Percentiles rank a stretch among this genome's conserved stretches.
phyloP scores from a whole-genome alignment of 2,888 invertebrate genomes.

The Morinoia aosen region DNA sequence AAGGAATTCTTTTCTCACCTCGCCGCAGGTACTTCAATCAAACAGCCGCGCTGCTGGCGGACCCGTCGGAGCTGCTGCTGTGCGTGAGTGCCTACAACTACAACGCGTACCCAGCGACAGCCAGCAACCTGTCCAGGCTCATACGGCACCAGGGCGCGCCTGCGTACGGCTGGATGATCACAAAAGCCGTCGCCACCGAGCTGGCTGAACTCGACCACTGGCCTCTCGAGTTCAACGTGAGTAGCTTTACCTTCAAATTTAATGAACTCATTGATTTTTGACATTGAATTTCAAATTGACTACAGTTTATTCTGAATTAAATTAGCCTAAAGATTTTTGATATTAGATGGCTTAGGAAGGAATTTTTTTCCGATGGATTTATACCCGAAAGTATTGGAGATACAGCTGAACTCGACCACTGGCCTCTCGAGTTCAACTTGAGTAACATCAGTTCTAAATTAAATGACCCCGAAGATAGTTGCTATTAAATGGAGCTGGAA shows the following conservation, averaged over 20 bases:
- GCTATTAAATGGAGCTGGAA: neutral
- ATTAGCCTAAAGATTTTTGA: neutral
- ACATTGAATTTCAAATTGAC: too few species aligned
- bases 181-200: slow-evolving; percentile 28
- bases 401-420: too few species aligned
- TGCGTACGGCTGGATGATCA: slow-evolving; percentile 66
- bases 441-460: too few species aligned
- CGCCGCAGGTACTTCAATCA: slow-evolving; percentile 62
- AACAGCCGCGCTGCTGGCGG: slow-evolving; percentile 59
- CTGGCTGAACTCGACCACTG: slow-evolving; percentile 23
- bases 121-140: slow-evolving; percentile 58
- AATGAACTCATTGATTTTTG: too few species aligned
- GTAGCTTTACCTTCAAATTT: neutral
- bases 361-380: too few species aligned
- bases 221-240: slow-evolving; percentile 45
- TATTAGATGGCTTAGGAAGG: neutral
- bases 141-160: slow-evolving; percentile 59
- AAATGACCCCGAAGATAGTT: too few species aligned
- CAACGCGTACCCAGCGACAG: slow-evolving; percentile 59
- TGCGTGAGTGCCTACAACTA: slow-evolving; percentile 66
- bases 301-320: too few species aligned
- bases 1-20: too few species aligned
- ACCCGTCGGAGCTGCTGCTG: slow-evolving; percentile 58
- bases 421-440: too few species aligned
- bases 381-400: too few species aligned